Conservation (phyloP, 2,888 invertebrate species). For the Muschampia plurimacula region DNA sequence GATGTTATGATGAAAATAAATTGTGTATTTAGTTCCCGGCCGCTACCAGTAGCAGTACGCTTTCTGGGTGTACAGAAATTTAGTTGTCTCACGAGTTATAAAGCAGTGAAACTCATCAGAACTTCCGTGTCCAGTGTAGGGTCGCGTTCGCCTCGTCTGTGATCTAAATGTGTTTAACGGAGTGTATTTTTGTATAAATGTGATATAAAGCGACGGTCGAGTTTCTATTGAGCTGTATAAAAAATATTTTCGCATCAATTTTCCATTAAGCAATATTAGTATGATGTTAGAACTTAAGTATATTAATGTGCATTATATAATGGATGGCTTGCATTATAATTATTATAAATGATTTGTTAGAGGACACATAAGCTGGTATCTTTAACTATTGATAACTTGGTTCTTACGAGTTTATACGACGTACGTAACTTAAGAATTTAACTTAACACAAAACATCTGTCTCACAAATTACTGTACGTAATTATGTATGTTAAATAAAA, state of each 20-base stretch:
- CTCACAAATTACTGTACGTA: background rate
- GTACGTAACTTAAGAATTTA: background rate
- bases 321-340: background rate
- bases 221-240: slow-evolving; percentile 10
- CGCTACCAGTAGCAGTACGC: background rate
- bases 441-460: background rate
- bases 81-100: background rate
- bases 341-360: no score
- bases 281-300: background rate
- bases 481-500: no score
- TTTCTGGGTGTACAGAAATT: background rate
- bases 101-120: background rate
- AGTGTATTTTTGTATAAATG: slow-evolving; percentile 34
- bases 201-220: slow-evolving; percentile 4
- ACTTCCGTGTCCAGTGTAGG: slow-evolving; percentile 25
- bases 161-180: slow-evolving; percentile 31
- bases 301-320: background rate
- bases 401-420: no score
- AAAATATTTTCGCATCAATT: slow-evolving; percentile 30
- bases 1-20: background rate
- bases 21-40: background rate
- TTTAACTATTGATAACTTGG: no score
- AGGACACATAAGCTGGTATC: no score
- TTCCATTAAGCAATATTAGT: slow-evolving; percentile 24
- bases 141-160: slow-evolving; percentile 24